A percentile compares a stretch with the other conserved stretches of the same genome.
Evolutionary conservation across 2,888 invertebrate genomes (phyloP).

Genomic region (Axea sp.): DNA sequence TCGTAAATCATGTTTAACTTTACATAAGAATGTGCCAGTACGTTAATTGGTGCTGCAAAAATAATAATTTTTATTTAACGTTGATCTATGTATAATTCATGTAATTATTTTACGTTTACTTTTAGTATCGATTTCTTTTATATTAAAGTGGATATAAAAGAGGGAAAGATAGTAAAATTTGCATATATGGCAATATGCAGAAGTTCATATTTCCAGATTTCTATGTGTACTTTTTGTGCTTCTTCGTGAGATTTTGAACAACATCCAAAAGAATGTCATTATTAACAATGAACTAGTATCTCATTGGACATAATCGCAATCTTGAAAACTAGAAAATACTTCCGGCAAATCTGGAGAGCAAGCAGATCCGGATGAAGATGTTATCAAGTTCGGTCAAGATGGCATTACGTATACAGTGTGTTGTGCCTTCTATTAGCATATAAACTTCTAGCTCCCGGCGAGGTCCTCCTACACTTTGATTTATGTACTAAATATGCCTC

Average conservation of each 20-base stretch:
- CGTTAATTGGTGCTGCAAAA: no score
- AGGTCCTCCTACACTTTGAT: slow-evolving; percentile 75
- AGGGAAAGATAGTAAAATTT: slow-evolving; percentile 23
- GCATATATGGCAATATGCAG: slow-evolving; percentile 44
- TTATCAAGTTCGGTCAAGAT: slow-evolving; percentile 71
- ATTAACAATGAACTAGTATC: slow-evolving; percentile 46
- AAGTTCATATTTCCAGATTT: slow-evolving; percentile 15
- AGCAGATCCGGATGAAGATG: slow-evolving; percentile 61
- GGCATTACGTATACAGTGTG: slow-evolving; percentile 71
- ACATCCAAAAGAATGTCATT: slow-evolving; percentile 47
- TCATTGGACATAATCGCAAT: slow-evolving; percentile 72
- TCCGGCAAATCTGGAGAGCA: slow-evolving; percentile 62
- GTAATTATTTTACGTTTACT: no score
- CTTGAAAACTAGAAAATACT: slow-evolving; percentile 71
- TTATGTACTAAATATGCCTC: slow-evolving; percentile 79
- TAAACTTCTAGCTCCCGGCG: slow-evolving; percentile 76
- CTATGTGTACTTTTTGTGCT: slow-evolving; percentile 4
- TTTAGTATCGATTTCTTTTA: slow-evolving; percentile 1
- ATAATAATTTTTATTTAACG: no score
- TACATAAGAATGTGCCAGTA: no score
- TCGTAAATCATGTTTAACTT: not conserved
- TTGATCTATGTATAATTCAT: no score
- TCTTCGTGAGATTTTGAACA: slow-evolving; percentile 41
- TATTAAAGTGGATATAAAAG: not conserved
- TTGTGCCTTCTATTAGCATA: slow-evolving; percentile 77